Evolutionary conservation across 2,113 vertebrate genomes (phyloP).

Genomic region (Lagopus muta): DNA sequence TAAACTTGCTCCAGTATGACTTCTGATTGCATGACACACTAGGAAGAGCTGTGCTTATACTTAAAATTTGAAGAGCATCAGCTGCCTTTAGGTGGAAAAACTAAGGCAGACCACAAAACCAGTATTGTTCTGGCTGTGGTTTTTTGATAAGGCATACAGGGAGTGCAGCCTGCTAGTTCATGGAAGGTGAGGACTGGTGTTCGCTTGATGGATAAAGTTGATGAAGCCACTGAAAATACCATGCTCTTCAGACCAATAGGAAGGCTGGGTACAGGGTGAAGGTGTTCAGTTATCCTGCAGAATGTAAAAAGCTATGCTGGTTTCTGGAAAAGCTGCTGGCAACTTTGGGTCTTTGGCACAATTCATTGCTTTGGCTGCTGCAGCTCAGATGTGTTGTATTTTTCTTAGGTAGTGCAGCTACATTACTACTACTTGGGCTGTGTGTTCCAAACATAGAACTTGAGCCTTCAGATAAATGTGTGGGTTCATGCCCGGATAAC

Average conservation of each 20-base stretch:
- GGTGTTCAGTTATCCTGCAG: not conserved
- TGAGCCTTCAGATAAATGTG: not conserved
- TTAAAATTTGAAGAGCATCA: not conserved
- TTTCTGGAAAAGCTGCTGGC: not conserved
- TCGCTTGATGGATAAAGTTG: accelerated
- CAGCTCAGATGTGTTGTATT: not conserved
- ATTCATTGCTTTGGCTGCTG: not conserved
- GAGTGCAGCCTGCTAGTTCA: not conserved
- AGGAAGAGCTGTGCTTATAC: not conserved
- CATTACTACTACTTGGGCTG: not conserved
- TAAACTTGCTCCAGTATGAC: not conserved
- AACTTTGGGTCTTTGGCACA: not conserved
- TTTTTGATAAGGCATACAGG: not conserved
- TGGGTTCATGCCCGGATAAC: not conserved
- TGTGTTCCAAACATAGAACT: not conserved
- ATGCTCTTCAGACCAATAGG: not conserved
- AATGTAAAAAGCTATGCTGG: not conserved
- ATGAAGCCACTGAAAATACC: not conserved
- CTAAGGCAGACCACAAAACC: not conserved
- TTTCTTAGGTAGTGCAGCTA: not conserved
- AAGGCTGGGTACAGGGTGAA: not conserved
- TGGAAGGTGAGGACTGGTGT: not conserved
- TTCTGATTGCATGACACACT: not conserved
- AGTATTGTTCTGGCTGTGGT: not conserved
- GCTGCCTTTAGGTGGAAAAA: not conserved